Evolutionary conservation across 2,113 vertebrate species (phyloP), one percentile per base, ranked within the genome.

Genomic region (Cyprinodon variegatus): DNA sequence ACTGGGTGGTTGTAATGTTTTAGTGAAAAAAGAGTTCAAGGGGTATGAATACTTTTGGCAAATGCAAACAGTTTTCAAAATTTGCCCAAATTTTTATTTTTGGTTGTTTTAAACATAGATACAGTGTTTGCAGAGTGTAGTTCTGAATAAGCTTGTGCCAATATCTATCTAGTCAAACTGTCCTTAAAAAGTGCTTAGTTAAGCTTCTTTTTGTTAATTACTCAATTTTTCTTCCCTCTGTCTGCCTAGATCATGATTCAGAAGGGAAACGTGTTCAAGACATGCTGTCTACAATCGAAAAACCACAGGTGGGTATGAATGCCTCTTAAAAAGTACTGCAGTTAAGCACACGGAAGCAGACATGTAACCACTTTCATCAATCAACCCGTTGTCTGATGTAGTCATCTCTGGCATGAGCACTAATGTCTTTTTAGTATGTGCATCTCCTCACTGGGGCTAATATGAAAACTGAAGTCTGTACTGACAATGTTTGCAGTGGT

Each of bases 201-300:
- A 45, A 60, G 70, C 63, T 57, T 15, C n/a, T 53, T 62, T 75
- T 36, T 66, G 3, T 72, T 78, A 65, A 83, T 76, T 22, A 69
- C 14, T 74, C 15, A 65, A 45, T 74, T 65, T 66, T 12, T 65
- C 61, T 76, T 61, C 43, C 70, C 20, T 66, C 59, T 84, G 40
- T 17, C 90, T 71, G 66, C 83, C 59, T 94, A 99, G 97, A 99
- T 89, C 97, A 96, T 87, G 97, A 99, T 88, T 95, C 96, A 70
- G 97, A 99, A 93, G 94, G 94, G 70, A 99, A 98, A 91, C 95
- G 96, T 61, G 93, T 97, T 90, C 97, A 98, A 93, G 97, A 98
- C 88, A 91, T 98, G 94, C 95, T 99, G 91, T 98, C 96, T 77
- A 94, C 96, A 91, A 97, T 99, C 89, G 97, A 98, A 90, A 99